Evolutionary conservation across 2,888 invertebrate species (phyloP).

Genomic region (Didymodactylos carnosus): DNA sequence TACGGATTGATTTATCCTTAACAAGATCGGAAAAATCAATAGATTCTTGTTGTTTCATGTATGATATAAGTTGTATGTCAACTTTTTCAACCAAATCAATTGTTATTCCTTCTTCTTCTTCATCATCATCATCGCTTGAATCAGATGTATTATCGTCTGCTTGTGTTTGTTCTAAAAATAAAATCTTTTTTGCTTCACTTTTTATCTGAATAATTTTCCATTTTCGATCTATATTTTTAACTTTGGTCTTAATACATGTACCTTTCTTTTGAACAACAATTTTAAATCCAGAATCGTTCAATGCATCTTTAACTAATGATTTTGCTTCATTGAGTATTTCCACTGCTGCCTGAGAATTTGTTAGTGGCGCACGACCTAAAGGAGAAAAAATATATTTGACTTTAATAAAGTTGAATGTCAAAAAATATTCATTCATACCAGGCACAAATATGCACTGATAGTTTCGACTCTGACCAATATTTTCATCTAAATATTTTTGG

Average conservation of each 20-base stretch:
- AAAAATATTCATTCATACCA: too few relatives aligned
- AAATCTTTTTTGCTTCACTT: too few relatives aligned
- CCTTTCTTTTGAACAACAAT: not conserved
- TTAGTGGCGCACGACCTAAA: not conserved
- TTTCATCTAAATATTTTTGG: not conserved
- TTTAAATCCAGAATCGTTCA: constrained; percentile 24
- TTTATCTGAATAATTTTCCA: too few relatives aligned
- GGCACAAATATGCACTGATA: not conserved
- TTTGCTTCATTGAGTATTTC: constrained; percentile 59
- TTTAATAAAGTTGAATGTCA: too few relatives aligned
- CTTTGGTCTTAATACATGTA: not conserved
- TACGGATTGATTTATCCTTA: not conserved
- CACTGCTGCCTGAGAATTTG: constrained; percentile 49
- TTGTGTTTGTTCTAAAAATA: too few relatives aligned
- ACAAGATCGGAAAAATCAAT: not conserved
- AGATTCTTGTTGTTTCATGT: too few relatives aligned
- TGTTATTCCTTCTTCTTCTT: not conserved
- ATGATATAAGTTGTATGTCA: too few relatives aligned
- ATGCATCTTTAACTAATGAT: constrained; percentile 40
- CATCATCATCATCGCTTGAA: not conserved
- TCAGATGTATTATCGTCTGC: not conserved
- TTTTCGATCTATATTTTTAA: too few relatives aligned
- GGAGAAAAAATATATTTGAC: too few relatives aligned
- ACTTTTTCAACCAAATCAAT: too few relatives aligned
- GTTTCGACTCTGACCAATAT: not conserved